These are phyloP conservation scores for Alexandromys fortis DNA, from an alignment of 2,113 vertebrate genomes.

Conservation along the genomic window DNA sequence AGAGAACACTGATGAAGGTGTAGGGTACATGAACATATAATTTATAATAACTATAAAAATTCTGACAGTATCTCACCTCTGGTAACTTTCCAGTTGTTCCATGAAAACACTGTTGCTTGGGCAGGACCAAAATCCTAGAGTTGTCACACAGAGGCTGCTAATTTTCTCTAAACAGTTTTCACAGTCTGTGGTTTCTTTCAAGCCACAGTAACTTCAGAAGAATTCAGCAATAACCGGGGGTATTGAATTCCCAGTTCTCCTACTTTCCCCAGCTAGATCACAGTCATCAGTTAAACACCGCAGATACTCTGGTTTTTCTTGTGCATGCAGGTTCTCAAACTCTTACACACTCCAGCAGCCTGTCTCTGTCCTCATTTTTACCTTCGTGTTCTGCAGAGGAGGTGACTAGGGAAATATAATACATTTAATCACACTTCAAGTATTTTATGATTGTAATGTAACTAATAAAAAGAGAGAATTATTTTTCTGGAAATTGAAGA, in stretches of 20 bases:
- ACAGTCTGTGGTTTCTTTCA: background rate
- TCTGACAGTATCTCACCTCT: background rate
- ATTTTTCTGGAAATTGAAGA: background rate
- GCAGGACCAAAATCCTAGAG: background rate
- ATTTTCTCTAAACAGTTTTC: background rate
- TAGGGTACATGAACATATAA: background rate
- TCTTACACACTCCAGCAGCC: no score
- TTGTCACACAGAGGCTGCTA: background rate
- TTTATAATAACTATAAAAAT: background rate
- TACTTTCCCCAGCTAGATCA: background rate
- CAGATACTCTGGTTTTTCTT: background rate
- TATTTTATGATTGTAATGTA: background rate
- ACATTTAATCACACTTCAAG: background rate
- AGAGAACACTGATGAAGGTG: background rate
- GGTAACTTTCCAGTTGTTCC: background rate
- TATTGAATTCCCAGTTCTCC: background rate
- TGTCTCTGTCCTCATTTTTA: background rate
- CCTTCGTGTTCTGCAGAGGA: background rate
- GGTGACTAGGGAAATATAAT: background rate
- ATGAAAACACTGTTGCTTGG: background rate
- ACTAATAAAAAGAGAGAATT: background rate
- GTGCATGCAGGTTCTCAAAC: background rate
- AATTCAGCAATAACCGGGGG: background rate
- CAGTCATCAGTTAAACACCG: background rate
- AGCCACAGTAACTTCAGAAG: background rate